phyloP scores from a whole-genome alignment of 2,797 vertebrate species.

The Melanotaenia nigrans region DNA sequence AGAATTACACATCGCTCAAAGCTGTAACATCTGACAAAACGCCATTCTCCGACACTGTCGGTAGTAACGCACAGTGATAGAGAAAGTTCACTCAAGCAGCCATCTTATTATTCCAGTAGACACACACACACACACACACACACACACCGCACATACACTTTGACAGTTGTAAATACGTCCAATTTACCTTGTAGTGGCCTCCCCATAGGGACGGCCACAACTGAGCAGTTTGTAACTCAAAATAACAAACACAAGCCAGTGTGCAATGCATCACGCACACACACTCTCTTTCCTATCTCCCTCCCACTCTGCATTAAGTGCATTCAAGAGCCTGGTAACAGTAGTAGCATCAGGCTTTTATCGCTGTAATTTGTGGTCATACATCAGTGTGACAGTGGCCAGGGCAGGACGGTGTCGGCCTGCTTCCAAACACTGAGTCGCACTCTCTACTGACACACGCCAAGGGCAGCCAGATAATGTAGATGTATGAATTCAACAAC shows the following conservation, averaged over 20 bases:
- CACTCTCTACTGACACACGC: conserved; percentile 57
- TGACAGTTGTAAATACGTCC: conserved; percentile 63
- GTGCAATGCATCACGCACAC: conserved; percentile 28
- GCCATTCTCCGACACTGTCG: conserved; percentile 63
- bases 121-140: conserved; percentile 24
- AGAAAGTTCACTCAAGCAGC: conserved; percentile 69
- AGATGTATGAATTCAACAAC: conserved; percentile 77
- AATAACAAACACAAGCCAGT: conserved; percentile 55
- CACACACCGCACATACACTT: conserved; percentile 49
- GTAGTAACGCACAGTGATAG: conserved; percentile 55
- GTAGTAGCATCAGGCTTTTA: conserved; percentile 71
- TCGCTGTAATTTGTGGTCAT: conserved; percentile 70
- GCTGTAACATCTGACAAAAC: conserved; percentile 72
- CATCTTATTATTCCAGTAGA: conserved; percentile 59
- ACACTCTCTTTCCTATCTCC: conserved; percentile 22
- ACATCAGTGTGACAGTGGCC: conserved; percentile 72
- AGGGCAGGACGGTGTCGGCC: conserved; percentile 55
- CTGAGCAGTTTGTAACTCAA: conserved; percentile 49
- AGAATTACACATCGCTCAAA: conserved; percentile 71
- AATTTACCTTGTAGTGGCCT: conserved; percentile 66
- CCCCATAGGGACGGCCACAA: conserved; percentile 59
- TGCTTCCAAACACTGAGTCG: conserved; percentile 46
- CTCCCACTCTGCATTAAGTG: conserved; percentile 65
- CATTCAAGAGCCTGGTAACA: conserved; percentile 66
- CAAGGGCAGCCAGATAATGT: conserved; percentile 75